Evolutionary conservation across 2,797 vertebrate species (phyloP).

Genomic region (Siniperca obscura): DNA sequence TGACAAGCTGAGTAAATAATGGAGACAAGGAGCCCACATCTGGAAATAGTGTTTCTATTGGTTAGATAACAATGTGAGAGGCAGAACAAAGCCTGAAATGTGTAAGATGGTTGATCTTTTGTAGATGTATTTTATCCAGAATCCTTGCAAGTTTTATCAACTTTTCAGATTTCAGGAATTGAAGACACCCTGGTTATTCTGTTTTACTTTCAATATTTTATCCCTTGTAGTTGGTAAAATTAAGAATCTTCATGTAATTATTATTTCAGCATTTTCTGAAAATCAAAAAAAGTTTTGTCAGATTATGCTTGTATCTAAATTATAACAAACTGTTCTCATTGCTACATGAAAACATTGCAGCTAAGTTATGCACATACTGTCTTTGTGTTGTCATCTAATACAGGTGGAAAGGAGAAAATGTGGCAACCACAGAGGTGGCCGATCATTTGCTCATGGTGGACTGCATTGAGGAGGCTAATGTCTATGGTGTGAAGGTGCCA

Average conservation of each 20-base stretch:
- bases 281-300: not conserved
- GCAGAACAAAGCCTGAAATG: not conserved
- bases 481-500: constrained; percentile 92
- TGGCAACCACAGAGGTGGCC: constrained; percentile 91
- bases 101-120: not conserved
- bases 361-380: not conserved
- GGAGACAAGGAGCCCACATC: not conserved
- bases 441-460: constrained; percentile 86
- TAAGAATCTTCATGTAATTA: not conserved
- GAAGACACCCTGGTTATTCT: not conserved
- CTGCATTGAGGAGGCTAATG: constrained; percentile 89
- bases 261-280: constrained; percentile 10
- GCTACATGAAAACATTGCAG: not conserved
- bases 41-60: not conserved
- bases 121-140: not conserved
- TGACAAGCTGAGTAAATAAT: not conserved
- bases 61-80: not conserved
- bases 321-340: not conserved
- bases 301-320: not conserved
- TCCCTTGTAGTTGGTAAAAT: not conserved
- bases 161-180: not conserved
- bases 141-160: not conserved
- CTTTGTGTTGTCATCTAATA: not conserved
- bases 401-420: constrained; percentile 97
- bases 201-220: not conserved